Evolutionary conservation across 1,140 invertebrate species (phyloP), one percentile per base, ranked within the genome.

Genomic region (Eueides isabella): DNA sequence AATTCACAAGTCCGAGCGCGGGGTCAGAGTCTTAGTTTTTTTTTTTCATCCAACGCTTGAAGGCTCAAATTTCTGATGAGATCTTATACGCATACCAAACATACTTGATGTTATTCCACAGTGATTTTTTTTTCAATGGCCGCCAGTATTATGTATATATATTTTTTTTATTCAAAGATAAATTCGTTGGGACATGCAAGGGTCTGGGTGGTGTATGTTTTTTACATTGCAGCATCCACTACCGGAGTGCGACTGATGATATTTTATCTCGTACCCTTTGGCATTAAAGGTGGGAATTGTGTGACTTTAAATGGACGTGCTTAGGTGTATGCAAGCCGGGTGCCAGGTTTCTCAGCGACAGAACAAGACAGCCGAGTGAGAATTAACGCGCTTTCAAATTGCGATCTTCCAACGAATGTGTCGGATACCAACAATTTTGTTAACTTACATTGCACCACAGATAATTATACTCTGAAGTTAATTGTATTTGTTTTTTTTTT

Each of bases 11-110:
- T 85, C 83, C 87, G 81, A 80, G 61, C 69, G 71, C 71, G 81
- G 80, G 86, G 87, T 87, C 87, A 86, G 69, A 79, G 83, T 78
- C 12, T 2, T 11, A 33, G 7, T 33, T 9, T 38, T 80, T 72
- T 83, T 84, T 76, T 79, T 78, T 76, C 82, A 74, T 74, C 80
- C 85, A 83, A 79, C 83, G 84, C 83, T 88, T 85, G 86, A 86
- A 85, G 82, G 88, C 88, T 90, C 86, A 87, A 88, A 85, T 89
- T 90, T 87, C 88, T 84, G 89, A 92, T 92, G 85, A 85, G 87
- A 92, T 92, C 89, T 84, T 83, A 85, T 80, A 80, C 85, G 89
- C 91, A 92, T 92, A 86, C 91, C 88, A 79, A 85, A 85, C 91
- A 91, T 92, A 86, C 89, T 91, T 90, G 87, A 90, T 90, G 80